These are phyloP conservation scores for Tyrannus savana DNA, from an alignment of 2,113 vertebrate species.

Conservation along the genomic window DNA sequence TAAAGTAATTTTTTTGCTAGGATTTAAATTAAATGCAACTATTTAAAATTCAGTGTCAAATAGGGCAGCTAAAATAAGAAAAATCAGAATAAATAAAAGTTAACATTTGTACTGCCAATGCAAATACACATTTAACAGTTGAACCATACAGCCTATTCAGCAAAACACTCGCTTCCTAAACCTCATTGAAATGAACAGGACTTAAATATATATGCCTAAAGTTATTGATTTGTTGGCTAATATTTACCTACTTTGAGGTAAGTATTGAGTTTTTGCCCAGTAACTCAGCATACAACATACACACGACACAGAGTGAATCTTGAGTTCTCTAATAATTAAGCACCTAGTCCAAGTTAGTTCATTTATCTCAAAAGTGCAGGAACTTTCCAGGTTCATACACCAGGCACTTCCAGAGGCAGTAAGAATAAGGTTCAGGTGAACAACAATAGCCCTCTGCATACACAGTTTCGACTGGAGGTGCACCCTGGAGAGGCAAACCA, in stretches of 20 bases:
- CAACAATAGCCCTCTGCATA: background rate
- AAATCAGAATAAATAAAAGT: background rate
- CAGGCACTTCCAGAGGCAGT: background rate
- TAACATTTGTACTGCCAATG: slow-evolving; percentile 22
- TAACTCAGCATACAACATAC: background rate
- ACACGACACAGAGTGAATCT: background rate
- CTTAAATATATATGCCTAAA: background rate
- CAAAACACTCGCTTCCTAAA: background rate
- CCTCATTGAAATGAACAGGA: background rate
- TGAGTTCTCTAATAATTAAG: background rate
- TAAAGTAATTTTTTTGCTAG: background rate
- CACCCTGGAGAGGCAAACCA: background rate
- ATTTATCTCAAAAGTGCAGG: background rate
- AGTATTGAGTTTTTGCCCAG: background rate
- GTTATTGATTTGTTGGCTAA: background rate
- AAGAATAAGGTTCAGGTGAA: background rate
- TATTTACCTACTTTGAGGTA: background rate
- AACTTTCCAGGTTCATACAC: background rate
- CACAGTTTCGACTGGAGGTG: background rate
- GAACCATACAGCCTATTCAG: background rate
- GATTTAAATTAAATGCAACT: background rate
- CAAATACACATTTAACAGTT: background rate
- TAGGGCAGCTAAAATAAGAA: background rate
- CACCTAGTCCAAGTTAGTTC: background rate
- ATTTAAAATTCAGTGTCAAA: background rate